Evolutionary conservation across 2,113 vertebrate genomes (phyloP).

Genomic region (Rhinolophus ferrumequinum): DNA sequence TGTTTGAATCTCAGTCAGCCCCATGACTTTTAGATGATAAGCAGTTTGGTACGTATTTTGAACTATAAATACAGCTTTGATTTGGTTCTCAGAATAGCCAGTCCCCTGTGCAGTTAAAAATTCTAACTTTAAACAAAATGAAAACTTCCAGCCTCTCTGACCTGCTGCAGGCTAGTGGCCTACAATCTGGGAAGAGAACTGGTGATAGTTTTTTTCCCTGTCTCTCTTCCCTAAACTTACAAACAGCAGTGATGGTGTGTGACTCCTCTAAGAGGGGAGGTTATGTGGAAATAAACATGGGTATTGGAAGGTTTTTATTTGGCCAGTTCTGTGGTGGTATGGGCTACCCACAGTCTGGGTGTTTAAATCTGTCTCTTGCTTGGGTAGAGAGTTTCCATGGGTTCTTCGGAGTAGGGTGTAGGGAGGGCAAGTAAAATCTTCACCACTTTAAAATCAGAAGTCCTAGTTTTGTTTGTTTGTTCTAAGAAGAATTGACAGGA

Average conservation of each 20-base stretch:
- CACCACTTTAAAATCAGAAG: background rate
- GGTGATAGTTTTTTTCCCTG: background rate
- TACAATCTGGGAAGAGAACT: background rate
- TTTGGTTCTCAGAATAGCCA: conserved; percentile 3
- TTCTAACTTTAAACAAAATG: background rate
- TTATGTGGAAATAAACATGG: background rate
- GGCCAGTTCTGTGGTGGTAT: background rate
- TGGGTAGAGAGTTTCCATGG: background rate
- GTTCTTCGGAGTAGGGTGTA: background rate
- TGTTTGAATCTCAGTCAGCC: background rate
- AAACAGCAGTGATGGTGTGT: background rate
- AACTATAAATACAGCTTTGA: background rate
- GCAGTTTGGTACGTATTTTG: background rate
- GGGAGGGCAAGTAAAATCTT: background rate
- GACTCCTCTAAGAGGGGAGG: background rate
- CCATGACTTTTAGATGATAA: background rate
- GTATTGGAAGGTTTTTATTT: background rate
- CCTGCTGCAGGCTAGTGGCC: background rate
- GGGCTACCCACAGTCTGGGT: background rate
- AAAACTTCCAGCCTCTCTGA: background rate
- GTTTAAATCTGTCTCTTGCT: background rate
- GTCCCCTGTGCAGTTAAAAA: background rate
- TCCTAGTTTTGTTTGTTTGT: background rate
- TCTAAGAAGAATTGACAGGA: conserved; percentile 4
- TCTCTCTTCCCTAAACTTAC: background rate